Percentiles rank a stretch among this genome's conserved stretches.
Evolutionary conservation across 2,113 vertebrate species (phyloP).

Genomic region (Platichthys flesus): DNA sequence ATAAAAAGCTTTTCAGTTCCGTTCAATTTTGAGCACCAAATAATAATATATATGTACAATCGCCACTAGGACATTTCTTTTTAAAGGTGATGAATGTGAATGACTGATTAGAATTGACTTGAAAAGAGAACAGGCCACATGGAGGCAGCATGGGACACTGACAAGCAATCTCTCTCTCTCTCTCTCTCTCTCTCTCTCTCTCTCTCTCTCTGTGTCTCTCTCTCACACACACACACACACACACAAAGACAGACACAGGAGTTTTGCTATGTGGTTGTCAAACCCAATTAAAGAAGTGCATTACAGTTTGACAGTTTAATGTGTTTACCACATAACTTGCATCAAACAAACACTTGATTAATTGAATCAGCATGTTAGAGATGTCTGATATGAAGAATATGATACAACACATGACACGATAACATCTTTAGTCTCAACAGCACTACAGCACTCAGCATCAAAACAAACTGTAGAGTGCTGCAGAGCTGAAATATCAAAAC

Average conservation of each 20-base stretch:
- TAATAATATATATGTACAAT: no score
- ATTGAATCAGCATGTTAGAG: neutral
- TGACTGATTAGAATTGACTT: neutral
- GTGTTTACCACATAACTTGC: neutral
- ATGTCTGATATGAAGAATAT: neutral
- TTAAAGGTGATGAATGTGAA: neutral
- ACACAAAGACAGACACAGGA: neutral
- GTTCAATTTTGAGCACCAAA: no score
- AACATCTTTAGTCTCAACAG: neutral
- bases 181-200: no score
- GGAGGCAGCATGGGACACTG: constrained; percentile 41
- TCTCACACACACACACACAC: no score
- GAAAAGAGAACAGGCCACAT: constrained; percentile 13
- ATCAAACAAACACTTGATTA: neutral
- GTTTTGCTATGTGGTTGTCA: neutral
- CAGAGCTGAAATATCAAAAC: constrained; percentile 14
- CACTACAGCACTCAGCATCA: constrained; percentile 3
- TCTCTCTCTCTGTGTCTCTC: no score
- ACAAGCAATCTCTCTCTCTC: neutral
- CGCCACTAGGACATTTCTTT: neutral
- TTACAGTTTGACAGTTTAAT: neutral
- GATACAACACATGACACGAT: neutral
- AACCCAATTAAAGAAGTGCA: neutral
- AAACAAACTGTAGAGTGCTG: constrained; percentile 8
- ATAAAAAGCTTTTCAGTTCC: no score